Evolutionary conservation across 2,797 vertebrate species (phyloP).

Genomic region (Helostoma temminkii): DNA sequence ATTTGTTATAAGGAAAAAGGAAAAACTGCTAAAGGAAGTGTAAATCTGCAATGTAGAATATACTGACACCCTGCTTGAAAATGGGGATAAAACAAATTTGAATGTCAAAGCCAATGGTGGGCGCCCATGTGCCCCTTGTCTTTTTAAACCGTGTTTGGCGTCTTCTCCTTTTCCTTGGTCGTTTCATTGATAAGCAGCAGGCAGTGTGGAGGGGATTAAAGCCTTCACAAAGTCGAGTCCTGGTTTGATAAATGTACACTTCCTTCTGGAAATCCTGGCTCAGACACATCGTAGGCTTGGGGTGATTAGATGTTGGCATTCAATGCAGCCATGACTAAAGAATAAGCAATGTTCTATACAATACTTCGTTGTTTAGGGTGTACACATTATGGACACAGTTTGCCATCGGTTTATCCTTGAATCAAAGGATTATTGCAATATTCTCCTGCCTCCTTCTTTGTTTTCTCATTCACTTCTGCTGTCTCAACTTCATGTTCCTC

Average conservation of each 20-base stretch:
- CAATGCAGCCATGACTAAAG: conserved; percentile 51
- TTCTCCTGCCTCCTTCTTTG: conserved; percentile 35
- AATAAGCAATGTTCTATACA: conserved; percentile 32
- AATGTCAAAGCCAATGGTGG: conserved; percentile 56
- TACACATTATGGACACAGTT: conserved; percentile 32
- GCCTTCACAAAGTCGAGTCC: conserved; percentile 59
- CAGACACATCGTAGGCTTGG: conserved; percentile 61
- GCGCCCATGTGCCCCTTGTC: conserved; percentile 50
- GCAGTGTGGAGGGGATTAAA: conserved; percentile 76
- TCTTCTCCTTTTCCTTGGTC: conserved; percentile 59
- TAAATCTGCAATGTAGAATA: conserved; percentile 54
- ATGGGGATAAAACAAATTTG: conserved; percentile 52
- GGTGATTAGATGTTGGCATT: conserved; percentile 68
- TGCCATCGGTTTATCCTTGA: conserved; percentile 52
- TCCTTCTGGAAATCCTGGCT: conserved; percentile 72
- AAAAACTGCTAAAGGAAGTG: conserved; percentile 58
- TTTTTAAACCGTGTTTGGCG: conserved; percentile 76
- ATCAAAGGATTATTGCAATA: conserved; percentile 55
- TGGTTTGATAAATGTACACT: conserved; percentile 71
- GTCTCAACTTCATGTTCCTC: conserved; percentile 19
- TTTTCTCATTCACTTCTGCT: conserved; percentile 14
- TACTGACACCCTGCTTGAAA: conserved; percentile 58
- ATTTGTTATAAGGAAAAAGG: neutral
- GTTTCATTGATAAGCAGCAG: conserved; percentile 79
- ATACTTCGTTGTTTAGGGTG: conserved; percentile 32